Evolutionary conservation across 2,888 invertebrate species (phyloP).

Genomic region (Eupelmus urozonus): DNA sequence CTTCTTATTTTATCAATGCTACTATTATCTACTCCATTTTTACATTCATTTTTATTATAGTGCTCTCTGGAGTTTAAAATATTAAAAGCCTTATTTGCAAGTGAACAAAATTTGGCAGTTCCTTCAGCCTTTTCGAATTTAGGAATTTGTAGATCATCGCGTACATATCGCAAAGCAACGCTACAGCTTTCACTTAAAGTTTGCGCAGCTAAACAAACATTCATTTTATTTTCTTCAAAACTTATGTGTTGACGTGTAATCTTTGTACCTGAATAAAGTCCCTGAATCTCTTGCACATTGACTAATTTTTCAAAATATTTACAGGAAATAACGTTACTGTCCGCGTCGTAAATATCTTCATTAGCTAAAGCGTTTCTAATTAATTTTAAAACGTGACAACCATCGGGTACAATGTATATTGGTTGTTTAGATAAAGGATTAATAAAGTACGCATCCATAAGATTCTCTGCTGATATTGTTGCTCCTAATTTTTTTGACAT

Average conservation of each 20-base stretch:
- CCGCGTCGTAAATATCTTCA: slow-evolving; percentile 34
- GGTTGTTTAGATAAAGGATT: slow-evolving; percentile 19
- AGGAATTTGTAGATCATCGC: slow-evolving; percentile 42
- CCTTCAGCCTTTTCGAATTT: slow-evolving; percentile 59
- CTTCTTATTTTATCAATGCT: no score
- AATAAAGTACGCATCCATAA: slow-evolving; percentile 12
- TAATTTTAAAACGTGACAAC: slow-evolving; percentile 40
- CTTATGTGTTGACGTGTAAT: slow-evolving; percentile 50
- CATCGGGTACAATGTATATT: slow-evolving; percentile 29
- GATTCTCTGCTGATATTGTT: slow-evolving; percentile 6
- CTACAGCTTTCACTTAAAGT: slow-evolving; percentile 63
- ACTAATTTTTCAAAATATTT: slow-evolving; percentile 52
- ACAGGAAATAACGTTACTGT: slow-evolving; percentile 53
- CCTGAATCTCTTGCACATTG: slow-evolving; percentile 60
- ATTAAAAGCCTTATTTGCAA: slow-evolving; percentile 65
- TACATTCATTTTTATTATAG: slow-evolving; percentile 17
- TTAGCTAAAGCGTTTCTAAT: slow-evolving; percentile 40
- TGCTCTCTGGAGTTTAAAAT: slow-evolving; percentile 63
- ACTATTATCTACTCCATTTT: no score
- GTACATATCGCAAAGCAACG: slow-evolving; percentile 59
- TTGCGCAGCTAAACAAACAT: slow-evolving; percentile 63
- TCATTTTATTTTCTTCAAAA: slow-evolving; percentile 63
- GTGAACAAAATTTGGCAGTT: slow-evolving; percentile 61
- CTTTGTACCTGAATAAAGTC: slow-evolving; percentile 46
- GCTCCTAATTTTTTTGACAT: slow-evolving; percentile 27